These are phyloP conservation scores for Drosophila rellima DNA, from an alignment of 2,888 invertebrate genomes.

Conservation along the genomic window DNA sequence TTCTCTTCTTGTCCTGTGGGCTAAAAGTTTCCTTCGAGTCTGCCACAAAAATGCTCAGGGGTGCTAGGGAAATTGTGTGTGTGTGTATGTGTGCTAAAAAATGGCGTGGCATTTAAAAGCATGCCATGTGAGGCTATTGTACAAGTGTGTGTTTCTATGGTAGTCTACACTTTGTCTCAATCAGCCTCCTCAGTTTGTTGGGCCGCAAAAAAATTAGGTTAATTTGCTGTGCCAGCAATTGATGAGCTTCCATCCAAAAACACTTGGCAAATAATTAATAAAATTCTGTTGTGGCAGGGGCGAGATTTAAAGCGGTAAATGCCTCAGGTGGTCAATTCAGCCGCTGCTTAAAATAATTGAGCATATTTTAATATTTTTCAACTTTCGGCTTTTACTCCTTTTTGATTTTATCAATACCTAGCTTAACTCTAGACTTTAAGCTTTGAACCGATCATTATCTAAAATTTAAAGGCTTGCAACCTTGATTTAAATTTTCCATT, in stretches of 20 bases:
- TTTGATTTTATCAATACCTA: too few species aligned
- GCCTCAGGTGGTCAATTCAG: slow-evolving; percentile 43
- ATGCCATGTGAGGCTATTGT: slow-evolving; percentile 31
- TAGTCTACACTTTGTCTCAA: slow-evolving; percentile 33
- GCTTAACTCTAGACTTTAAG: too few species aligned
- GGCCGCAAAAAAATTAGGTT: slow-evolving; percentile 76
- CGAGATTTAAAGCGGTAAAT: slow-evolving; percentile 26
- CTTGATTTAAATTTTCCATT: too few species aligned
- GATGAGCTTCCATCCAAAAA: slow-evolving; percentile 71
- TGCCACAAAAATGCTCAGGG: slow-evolving; percentile 74
- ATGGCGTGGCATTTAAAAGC: slow-evolving; percentile 66
- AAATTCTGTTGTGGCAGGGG: slow-evolving; percentile 32
- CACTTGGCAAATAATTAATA: slow-evolving; percentile 80
- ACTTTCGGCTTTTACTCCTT: too few species aligned
- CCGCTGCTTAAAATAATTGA: neutral
- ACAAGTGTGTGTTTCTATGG: slow-evolving; percentile 20
- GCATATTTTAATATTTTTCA: neutral
- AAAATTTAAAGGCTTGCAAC: too few species aligned
- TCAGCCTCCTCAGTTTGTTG: slow-evolving; percentile 42
- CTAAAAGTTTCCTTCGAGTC: slow-evolving; percentile 59
- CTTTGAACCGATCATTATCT: too few species aligned
- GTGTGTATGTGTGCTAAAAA: slow-evolving; percentile 57
- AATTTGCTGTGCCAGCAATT: slow-evolving; percentile 70
- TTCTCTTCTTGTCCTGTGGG: slow-evolving; percentile 26
- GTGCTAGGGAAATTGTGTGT: slow-evolving; percentile 40